These are phyloP conservation scores for Nyctibius bracteatus DNA, from an alignment of 2,113 vertebrate genomes.

Conservation along the genomic window DNA sequence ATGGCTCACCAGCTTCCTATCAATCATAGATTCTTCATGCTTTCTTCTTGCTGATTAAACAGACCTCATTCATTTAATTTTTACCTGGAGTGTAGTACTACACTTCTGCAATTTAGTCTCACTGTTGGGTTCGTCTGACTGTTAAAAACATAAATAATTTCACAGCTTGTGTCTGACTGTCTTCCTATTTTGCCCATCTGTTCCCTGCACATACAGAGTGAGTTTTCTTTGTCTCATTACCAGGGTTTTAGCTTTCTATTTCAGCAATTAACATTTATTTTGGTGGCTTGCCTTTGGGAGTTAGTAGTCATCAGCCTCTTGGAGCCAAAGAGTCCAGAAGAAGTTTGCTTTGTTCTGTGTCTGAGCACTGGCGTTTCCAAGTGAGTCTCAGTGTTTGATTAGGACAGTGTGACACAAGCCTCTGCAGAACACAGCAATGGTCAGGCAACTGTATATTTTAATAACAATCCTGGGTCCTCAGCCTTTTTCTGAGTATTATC, in stretches of 20 bases:
- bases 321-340: not conserved
- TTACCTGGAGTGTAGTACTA: not conserved
- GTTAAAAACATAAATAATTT: not conserved
- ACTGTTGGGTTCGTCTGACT: not conserved
- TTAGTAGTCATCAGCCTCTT: not conserved
- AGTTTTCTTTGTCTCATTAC: not conserved
- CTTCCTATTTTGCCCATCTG: not conserved
- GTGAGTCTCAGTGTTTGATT: not conserved
- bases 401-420: not conserved
- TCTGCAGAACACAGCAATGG: not conserved
- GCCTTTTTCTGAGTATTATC: not conserved
- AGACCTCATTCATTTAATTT: not conserved
- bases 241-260: not conserved
- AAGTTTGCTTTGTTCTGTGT: not conserved
- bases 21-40: not conserved
- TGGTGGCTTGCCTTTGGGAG: not conserved
- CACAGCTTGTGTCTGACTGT: not conserved
- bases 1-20: not conserved
- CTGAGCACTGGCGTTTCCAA: not conserved
- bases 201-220: not conserved
- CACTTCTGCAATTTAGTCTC: not conserved
- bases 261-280: not conserved
- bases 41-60: not conserved
- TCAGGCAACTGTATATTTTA: accelerated
- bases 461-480: not conserved